These are phyloP conservation scores for Psittacus erithacus DNA, from an alignment of 2,113 vertebrate species.

Conservation along the genomic window DNA sequence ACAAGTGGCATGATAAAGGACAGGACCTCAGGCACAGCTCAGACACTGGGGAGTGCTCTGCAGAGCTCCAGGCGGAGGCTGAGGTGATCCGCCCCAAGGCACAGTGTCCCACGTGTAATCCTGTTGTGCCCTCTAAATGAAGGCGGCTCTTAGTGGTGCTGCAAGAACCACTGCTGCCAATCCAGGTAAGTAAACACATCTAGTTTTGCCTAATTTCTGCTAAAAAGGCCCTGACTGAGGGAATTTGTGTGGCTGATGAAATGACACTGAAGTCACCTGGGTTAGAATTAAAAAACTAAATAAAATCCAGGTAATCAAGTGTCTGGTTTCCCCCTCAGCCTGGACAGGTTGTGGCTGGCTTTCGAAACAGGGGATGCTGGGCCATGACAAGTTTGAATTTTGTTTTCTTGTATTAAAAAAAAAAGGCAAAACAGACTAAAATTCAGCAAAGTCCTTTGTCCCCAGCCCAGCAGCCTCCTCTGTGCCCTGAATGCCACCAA, in stretches of 20 bases:
- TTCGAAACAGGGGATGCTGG: not conserved
- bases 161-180: not conserved
- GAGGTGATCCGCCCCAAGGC: not conserved
- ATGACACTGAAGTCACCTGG: not conserved
- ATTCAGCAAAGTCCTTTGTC: not conserved
- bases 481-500: not conserved
- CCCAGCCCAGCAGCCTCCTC: not conserved
- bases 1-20: not conserved
- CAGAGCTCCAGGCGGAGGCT: not conserved
- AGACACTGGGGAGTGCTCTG: not conserved
- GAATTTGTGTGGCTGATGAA: not conserved
- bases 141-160: not conserved
- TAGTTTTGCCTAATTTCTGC: not conserved
- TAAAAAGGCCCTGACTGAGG: not conserved
- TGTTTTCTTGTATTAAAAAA: not conserved
- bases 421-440: not conserved
- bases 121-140: not conserved
- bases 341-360: not conserved
- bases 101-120: accelerated
- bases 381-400: not conserved
- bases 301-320: not conserved
- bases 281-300: not conserved
- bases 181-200: not conserved
- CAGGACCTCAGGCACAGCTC: not conserved
- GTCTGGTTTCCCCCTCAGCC: not conserved